Base-by-base conservation (phyloP, 2,888 invertebrate genomes). In the Epinotia ramella region DNA sequence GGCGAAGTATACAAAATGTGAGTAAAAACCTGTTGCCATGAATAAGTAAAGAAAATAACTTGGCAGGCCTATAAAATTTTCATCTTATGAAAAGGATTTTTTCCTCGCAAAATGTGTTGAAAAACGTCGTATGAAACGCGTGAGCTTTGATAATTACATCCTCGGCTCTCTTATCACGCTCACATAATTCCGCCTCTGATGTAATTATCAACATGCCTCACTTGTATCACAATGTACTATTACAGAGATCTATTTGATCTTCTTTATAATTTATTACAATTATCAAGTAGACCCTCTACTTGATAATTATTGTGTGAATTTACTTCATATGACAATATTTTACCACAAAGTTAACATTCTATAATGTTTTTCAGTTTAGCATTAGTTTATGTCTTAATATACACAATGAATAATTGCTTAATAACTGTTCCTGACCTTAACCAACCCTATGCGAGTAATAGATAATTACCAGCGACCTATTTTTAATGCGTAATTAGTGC, bases 401-500 rank as follows among this genome's bases (percentile, higher is more conserved):
- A 53, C 70, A 70, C 40, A 65, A 60, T 75, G 60, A 70, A 70
- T 65, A 65, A 70, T 66, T 70, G 44, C 70, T 44, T 70, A 75
- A 75, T 75, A 65, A 71, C 70, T 40, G 53, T 63, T 24, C 16
- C 53, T 73, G 57, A 62, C 67, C 56, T 63, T 66, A 66, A 60
- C 40, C 40, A 53, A 20, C 66, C 70, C 40, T n/a, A 59, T 59
- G 53, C 65, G n/a, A 33, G 60, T 64, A 70, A 49, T 65, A 70
- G 64, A 70, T 66, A 70, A 65, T 70, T 70, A 70, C n/a, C 59
- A 11, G 59, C 49, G 70, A 75, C 70, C 70, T 75, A 71, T 71
- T 75, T 70, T 62, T 44, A 75, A 71, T 75, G 67, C 67, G 63
- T 72, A 72, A 76, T 67, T 71, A 72, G 67, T 49, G 75, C 70